These are phyloP conservation scores for Perdix hodgsoniae DNA, from an alignment of 2,797 vertebrate genomes.

Conservation along the genomic window DNA sequence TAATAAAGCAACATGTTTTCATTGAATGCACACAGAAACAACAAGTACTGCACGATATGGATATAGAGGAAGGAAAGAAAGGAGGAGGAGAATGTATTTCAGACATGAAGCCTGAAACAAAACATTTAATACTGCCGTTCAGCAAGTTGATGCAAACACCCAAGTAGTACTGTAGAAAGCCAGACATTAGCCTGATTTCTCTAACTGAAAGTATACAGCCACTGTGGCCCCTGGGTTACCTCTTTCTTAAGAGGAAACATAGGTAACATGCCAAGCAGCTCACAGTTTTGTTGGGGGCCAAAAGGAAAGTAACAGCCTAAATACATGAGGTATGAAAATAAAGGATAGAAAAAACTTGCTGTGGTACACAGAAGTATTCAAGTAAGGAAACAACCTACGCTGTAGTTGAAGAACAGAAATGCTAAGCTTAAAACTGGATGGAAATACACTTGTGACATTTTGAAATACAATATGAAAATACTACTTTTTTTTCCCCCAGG, in stretches of 20 bases:
- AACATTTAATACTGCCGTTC: background rate
- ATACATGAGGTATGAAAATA: background rate
- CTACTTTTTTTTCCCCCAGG: background rate
- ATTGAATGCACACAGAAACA: background rate
- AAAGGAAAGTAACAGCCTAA: background rate
- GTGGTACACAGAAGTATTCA: background rate
- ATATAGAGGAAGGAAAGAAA: background rate
- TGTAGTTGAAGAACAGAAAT: slow-evolving; percentile 5
- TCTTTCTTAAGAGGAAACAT: background rate
- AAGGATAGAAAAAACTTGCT: background rate
- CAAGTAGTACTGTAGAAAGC: background rate
- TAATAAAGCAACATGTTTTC: background rate
- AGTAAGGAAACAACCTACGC: background rate
- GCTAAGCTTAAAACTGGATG: background rate
- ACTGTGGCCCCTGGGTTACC: background rate
- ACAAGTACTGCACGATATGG: background rate
- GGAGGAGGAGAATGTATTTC: background rate
- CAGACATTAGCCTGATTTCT: background rate
- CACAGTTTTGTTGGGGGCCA: background rate
- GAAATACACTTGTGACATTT: background rate
- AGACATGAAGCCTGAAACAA: background rate
- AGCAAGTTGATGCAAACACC: background rate
- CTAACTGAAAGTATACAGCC: background rate
- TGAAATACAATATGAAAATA: background rate
- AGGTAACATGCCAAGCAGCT: background rate